A percentile compares a stretch with the other conserved stretches of the same genome.
Evolutionary conservation across 2,888 invertebrate species (phyloP).

Genomic region (Dione juno): DNA sequence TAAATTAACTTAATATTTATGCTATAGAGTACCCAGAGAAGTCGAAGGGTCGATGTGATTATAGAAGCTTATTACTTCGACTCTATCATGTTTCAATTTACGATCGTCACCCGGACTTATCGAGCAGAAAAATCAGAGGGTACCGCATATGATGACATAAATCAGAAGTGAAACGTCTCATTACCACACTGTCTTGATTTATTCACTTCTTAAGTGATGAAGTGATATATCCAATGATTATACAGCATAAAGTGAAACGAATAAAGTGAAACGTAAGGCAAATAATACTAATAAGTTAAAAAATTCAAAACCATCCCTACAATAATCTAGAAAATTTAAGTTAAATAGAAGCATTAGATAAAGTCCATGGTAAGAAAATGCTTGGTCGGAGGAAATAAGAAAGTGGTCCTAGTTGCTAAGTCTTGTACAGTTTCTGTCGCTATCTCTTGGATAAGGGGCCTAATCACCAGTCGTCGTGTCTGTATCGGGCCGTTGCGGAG

Average conservation of each 20-base stretch:
- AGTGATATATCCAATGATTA: constrained; percentile 2
- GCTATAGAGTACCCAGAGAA: constrained; percentile 57
- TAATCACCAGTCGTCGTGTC: constrained; percentile 83
- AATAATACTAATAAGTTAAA: constrained; percentile 31
- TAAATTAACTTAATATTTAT: constrained; percentile 51
- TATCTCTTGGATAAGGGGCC: constrained; percentile 83
- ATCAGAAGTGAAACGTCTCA: constrained; percentile 79
- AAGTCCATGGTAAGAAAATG: constrained; percentile 77
- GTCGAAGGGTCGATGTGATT: constrained; percentile 72
- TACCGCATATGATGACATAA: constrained; percentile 68
- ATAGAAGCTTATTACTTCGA: constrained; percentile 75
- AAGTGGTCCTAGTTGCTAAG: constrained; percentile 83
- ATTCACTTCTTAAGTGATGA: constrained; percentile 46
- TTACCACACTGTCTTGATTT: constrained; percentile 65
- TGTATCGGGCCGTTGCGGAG: constrained; percentile 79
- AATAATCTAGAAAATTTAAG: constrained; percentile 78
- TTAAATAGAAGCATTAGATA: constrained; percentile 75
- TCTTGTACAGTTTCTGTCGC: constrained; percentile 83
- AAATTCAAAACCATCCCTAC: constrained; percentile 62
- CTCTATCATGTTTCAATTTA: constrained; percentile 84
- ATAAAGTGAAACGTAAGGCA: no score
- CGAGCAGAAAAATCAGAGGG: constrained; percentile 80
- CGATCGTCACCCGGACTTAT: constrained; percentile 80
- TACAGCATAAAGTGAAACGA: neutral
- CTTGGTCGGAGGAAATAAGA: constrained; percentile 81